phyloP scores from a whole-genome alignment of 2,888 invertebrate species.

The Drosophila anomalipes region DNA sequence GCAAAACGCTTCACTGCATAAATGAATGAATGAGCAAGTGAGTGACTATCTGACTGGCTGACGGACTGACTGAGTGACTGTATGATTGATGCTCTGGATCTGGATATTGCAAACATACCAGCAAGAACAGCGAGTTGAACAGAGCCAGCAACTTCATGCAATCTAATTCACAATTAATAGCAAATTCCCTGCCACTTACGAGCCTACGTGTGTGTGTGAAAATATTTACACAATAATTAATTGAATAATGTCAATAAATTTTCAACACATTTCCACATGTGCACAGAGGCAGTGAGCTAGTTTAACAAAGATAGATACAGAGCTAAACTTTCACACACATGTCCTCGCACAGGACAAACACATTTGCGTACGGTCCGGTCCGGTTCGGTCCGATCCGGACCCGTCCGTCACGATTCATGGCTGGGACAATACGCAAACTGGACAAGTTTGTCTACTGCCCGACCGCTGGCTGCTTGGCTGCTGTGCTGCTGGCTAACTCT shows the following conservation, averaged over 20 bases:
- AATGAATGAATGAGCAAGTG: constrained; percentile 59
- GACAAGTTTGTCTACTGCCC: constrained; percentile 71
- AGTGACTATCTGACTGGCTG: constrained; percentile 37
- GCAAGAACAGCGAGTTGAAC: constrained; percentile 37
- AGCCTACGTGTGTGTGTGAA: constrained; percentile 50
- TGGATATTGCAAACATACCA: constrained; percentile 14
- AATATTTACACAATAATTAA: constrained; percentile 85
- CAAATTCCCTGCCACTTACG: constrained; percentile 77
- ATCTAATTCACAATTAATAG: constrained; percentile 84
- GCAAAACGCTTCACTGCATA: constrained; percentile 69
- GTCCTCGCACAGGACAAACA: constrained; percentile 74
- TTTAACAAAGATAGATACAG: constrained; percentile 46
- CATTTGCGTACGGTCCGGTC: constrained; percentile 71
- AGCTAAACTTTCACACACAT: constrained; percentile 71
- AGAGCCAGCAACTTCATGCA: constrained; percentile 71
- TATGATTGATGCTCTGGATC: constrained; percentile 28
- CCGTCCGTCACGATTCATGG: constrained; percentile 19
- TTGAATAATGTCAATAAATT: constrained; percentile 85
- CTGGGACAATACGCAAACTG: constrained; percentile 74
- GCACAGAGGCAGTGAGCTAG: constrained; percentile 34
- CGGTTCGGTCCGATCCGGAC: constrained; percentile 10
- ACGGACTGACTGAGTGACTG: constrained; percentile 35
- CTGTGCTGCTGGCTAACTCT: constrained; percentile 53
- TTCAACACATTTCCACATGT: constrained; percentile 81
- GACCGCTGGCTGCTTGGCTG: constrained; percentile 30